Evolutionary conservation across 2,888 invertebrate genomes (phyloP), one percentile per base, ranked within the genome.

Genomic region (Dicycla oo): DNA sequence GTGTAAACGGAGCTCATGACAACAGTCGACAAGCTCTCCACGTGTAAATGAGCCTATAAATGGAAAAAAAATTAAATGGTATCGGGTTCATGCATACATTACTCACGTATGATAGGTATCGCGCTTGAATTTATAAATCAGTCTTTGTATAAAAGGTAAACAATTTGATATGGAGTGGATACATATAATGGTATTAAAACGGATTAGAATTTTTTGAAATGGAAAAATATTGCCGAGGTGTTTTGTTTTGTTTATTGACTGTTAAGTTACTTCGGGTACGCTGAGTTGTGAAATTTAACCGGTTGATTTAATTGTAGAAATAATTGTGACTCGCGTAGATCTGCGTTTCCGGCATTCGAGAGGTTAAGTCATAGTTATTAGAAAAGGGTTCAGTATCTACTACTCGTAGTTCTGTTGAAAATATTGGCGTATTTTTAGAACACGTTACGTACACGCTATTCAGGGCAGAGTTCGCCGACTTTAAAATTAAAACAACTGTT

Each of bases 81-180:
- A 66, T 77, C 56, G 18, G 15, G 43, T 67, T 45, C 51, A 61
- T 57, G 54, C 49, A 79, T 78, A 70, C 18, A 77, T 58, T 51
- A 47, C 26, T 34, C 54, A 11, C 18, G 23, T 18, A 23, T 13
- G 66, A 64, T 60, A 38, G 53, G 34, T 56, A 45, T 40, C 49
- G 47, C 43, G 66, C 43, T 65, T 62, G 45, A 54, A 82, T 54
- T 30, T 53, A 38, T 23, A 51, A 70, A 67, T 81, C 51, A 54
- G 62, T 38, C 43, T 38, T 26, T 20, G 45, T 65, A 73, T 61
- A 47, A 30, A 74, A 82, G 13, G 60, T 57, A 80, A 78, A 82
- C 40, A 81, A 67, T 66, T 60, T n/a, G 49, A 56, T 60, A 76
- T 43, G 23, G 53, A 77, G 51, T 40, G 43, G 13, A 47, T 57